Evolutionary conservation across 2,113 vertebrate species (phyloP).

Genomic region (Apus apus): DNA sequence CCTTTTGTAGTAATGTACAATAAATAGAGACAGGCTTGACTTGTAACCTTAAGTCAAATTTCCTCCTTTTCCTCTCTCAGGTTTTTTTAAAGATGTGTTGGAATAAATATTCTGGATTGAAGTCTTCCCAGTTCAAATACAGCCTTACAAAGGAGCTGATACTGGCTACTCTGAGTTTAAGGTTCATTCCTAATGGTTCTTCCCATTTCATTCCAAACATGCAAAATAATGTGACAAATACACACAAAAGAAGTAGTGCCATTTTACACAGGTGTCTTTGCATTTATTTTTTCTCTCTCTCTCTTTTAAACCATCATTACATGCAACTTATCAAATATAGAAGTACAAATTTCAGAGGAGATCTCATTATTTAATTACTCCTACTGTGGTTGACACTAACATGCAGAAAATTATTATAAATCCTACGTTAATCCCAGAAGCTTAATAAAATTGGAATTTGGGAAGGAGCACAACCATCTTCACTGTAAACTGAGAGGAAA

Average conservation of each 20-base stretch:
- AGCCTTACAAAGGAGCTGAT: background rate
- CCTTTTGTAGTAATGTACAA: background rate
- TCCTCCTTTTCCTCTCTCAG: background rate
- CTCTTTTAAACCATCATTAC: background rate
- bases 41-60: background rate
- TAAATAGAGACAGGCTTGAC: background rate
- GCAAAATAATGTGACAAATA: background rate
- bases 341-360: background rate
- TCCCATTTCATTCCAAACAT: background rate
- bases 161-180: background rate
- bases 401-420: conserved; percentile 46
- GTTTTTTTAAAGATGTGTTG: background rate
- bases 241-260: background rate
- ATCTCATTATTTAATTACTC: background rate
- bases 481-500: conserved; percentile 1
- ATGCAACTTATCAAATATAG: background rate
- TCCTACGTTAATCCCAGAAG: conserved; percentile 43
- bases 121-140: background rate
- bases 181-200: background rate
- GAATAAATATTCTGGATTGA: background rate
- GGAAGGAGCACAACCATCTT: conserved; percentile 8
- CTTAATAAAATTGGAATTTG: conserved; percentile 24
- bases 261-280: background rate
- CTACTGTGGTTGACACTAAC: background rate
- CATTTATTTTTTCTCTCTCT: background rate